Conservation (phyloP, 2,113 vertebrate genomes). For the Saimiri boliviensis region DNA sequence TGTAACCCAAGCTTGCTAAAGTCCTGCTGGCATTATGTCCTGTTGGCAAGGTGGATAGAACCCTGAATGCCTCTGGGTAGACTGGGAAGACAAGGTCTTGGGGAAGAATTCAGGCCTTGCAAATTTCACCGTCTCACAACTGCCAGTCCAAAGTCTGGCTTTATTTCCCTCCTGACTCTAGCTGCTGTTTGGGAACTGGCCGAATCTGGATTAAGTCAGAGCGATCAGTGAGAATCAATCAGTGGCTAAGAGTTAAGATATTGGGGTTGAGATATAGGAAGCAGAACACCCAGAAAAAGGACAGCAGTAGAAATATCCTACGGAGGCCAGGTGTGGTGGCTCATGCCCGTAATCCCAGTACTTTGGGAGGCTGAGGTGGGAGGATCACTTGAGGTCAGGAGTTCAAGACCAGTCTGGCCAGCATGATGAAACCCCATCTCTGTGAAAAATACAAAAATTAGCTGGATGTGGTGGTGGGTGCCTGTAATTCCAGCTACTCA, state of each 20-base stretch:
- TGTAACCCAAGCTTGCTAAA: not conserved
- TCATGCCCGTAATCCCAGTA: too few relatives aligned
- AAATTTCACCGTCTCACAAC: not conserved
- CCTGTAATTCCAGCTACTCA: too few relatives aligned
- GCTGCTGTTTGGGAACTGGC: conserved; percentile 52
- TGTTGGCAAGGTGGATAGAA: not conserved
- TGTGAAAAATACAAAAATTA: too few relatives aligned
- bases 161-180: not conserved
- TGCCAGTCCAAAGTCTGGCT: not conserved
- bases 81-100: not conserved
- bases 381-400: too few relatives aligned
- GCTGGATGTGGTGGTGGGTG: too few relatives aligned
- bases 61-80: not conserved
- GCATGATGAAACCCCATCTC: too few relatives aligned
- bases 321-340: not conserved
- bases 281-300: not conserved
- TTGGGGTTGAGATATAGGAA: not conserved
- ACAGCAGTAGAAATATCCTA: not conserved
- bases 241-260: not conserved
- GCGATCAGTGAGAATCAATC: not conserved
- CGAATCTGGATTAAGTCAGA: not conserved
- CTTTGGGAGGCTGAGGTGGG: too few relatives aligned
- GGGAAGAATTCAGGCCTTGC: not conserved
- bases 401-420: too few relatives aligned
- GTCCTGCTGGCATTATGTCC: not conserved